Evolutionary conservation across 2,888 invertebrate species (phyloP), one percentile per base, ranked within the genome.

Genomic region (Monopis laevigella): DNA sequence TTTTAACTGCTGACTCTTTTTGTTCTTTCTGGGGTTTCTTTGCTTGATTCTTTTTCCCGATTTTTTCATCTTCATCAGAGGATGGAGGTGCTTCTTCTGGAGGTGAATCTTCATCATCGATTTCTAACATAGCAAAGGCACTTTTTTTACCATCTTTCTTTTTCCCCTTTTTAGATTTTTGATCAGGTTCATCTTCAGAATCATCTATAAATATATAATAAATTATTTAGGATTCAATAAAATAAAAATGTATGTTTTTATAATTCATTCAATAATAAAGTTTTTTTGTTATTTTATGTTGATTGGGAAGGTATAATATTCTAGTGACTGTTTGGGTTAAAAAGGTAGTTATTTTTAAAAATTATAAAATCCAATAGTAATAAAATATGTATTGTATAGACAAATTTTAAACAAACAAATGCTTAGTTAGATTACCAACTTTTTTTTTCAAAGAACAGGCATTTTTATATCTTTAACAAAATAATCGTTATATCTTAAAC

Each of bases 71-170:
- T 51, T 80, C 80, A 43, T 75, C 70, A 49, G 82, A 82, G 38
- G 82, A 78, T 21, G 67, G 66, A 40, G 67, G 67, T 7, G 67
- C 71, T 49, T 74, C 75, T 49, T 73, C 75, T 38, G 65, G 65
- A 28, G 65, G 60, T 27, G 73, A 78, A 11, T 82, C 80, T 47
- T 80, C 84, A 57, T 88, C 86, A 50, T 86, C 88, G 47, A 87
- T 82, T 66, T 87, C 83, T 47, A 90, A 65, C 13, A 90, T 65
- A 44, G 88, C 86, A 64, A 90, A 90, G 13, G 84, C 84, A 56
- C 86, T 85, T 54, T 82, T 83, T 53, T 83, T 81, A 32, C 70
- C 70, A 42, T 77, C 80, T 41, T 75, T 73, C 52, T 64, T 71
- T 50, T 56, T 73, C 52, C 51, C 70, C 56, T 61, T 74, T 54